Evolutionary conservation across 1,140 invertebrate species (phyloP).

Genomic region (Polypedilum pembai): DNA sequence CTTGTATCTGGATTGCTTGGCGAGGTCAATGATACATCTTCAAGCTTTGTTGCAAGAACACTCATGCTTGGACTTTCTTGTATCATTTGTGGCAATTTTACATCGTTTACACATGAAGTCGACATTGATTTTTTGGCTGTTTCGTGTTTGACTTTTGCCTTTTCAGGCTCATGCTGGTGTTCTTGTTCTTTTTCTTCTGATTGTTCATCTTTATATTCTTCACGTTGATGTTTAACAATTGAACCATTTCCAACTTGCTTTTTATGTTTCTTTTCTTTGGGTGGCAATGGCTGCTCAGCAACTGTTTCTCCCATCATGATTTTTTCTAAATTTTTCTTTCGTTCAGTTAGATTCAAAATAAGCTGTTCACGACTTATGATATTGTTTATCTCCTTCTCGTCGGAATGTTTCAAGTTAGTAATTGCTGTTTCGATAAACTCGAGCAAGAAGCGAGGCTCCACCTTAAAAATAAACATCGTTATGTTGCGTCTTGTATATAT

Average conservation of each 20-base stretch:
- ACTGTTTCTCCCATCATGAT: neutral
- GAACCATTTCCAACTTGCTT: conserved; percentile 37
- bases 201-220: conserved; percentile 34
- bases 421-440: conserved; percentile 63
- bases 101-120: conserved; percentile 38
- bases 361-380: conserved; percentile 54
- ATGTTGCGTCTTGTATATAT: too few species aligned
- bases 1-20: conserved; percentile 32
- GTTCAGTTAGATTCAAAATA: conserved; percentile 53
- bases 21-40: conserved; percentile 32
- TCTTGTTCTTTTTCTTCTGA: neutral
- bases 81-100: conserved; percentile 34
- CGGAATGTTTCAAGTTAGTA: conserved; percentile 48
- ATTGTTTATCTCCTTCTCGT: conserved; percentile 46
- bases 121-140: conserved; percentile 35
- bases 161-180: neutral
- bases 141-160: neutral
- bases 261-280: neutral
- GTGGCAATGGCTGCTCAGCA: neutral
- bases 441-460: conserved; percentile 59
- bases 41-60: conserved; percentile 34
- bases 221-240: conserved; percentile 39
- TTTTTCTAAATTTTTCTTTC: conserved; percentile 48
- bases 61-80: conserved; percentile 42
- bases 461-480: conserved; percentile 42